A percentile compares a stretch with the other conserved stretches of the same genome.
Conservation (phyloP, 2,797 vertebrate species). For the Clarias pachynema region DNA sequence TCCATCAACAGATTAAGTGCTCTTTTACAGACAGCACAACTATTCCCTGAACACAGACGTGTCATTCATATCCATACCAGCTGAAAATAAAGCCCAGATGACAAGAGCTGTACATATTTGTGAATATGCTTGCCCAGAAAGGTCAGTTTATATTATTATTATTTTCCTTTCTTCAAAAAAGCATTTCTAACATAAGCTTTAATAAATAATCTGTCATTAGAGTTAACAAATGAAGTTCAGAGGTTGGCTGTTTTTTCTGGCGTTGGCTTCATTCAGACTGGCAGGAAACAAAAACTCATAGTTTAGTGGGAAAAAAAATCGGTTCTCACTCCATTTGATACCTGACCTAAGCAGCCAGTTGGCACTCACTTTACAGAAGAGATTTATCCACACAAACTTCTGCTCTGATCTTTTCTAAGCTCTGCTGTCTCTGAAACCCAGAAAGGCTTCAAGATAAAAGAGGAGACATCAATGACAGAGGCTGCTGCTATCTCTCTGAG, state of each 20-base stretch:
- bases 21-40: not conserved
- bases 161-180: not conserved
- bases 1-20: constrained; percentile 2
- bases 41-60: not conserved
- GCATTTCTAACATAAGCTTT: not conserved
- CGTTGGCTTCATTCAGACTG: not conserved
- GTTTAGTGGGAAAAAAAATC: not conserved
- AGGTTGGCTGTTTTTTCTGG: constrained; percentile 4
- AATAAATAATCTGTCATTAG: not conserved
- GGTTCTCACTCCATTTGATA: not conserved
- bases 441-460: constrained; percentile 39
- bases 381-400: constrained; percentile 14
- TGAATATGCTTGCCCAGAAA: not conserved
- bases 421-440: constrained; percentile 23
- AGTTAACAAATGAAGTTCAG: not conserved
- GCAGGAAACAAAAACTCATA: not conserved
- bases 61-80: not conserved
- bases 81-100: constrained; percentile 19
- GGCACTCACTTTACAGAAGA: constrained; percentile 29
- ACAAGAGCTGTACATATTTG: constrained; percentile 8
- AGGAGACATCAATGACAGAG: constrained; percentile 4
- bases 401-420: not conserved
- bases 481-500: constrained; percentile 11
- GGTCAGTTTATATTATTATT: not conserved
- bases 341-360: constrained; percentile 9